Evolutionary conservation across 2,113 vertebrate genomes (phyloP), one percentile per base, ranked within the genome.

Genomic region (Etheostoma cragini): DNA sequence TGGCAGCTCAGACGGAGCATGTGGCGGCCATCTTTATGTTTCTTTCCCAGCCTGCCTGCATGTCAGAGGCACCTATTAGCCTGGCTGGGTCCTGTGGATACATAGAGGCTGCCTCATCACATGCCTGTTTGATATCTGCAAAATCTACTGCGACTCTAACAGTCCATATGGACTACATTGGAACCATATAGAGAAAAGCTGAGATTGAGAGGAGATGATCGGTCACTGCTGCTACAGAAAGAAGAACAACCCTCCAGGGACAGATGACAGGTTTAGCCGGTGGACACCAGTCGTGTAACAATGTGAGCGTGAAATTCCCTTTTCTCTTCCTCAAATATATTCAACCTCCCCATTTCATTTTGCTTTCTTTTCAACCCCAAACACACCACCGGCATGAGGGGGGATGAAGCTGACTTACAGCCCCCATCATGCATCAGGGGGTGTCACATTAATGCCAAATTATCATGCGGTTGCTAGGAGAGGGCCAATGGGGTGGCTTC

Each of bases 401-500:
- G 65, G 86, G 70, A 15, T 75, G 76, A 86, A 73, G 87, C 85
- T 87, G 88, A 89, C 73, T 92, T 87, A 83, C 87, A 80, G 84
- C 87, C 88, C 87, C 88, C 90, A 91, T 93, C 90, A 92, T 94
- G 89, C 91, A 94, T 93, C 90, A 85, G 86, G 83, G 91, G 86
- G 92, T 92, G 92, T 92, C 89, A 94, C 91, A 94, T 94, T 92
- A 94, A 94, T 93, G 89, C 88, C 94, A 94, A 91, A 93, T 94
- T 88, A 95, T 93, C 88, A 89, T 92, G 87, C 72, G 85, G 93
- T 94, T 94, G 94, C 93, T 94, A 95, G 92, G 94, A 85, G 80
- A 94, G 85, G 76, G 84, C 93, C 91, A 94, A 94, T 95, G 76
- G 80, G 69, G 71, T 47, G 63, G 76, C 86, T 82, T 71, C 63